These are phyloP conservation scores for Pseudomyrmex concolor DNA, from an alignment of 1,140 invertebrate species.

Conservation along the genomic window DNA sequence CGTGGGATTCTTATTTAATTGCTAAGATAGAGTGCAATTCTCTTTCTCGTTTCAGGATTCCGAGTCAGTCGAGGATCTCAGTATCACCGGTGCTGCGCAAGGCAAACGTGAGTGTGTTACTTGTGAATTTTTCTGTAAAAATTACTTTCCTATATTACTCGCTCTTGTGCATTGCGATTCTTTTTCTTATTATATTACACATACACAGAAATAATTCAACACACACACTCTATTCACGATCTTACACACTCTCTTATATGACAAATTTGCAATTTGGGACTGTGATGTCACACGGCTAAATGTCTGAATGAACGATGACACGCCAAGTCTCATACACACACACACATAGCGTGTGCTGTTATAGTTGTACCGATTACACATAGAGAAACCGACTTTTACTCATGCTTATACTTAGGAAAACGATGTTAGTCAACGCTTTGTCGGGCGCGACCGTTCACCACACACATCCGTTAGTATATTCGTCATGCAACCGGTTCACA, in stretches of 20 bases:
- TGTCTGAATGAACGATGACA: conserved; percentile 60
- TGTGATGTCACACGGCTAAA: conserved; percentile 59
- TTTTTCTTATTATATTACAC: conserved; percentile 5
- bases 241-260: conserved; percentile 13
- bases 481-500: conserved; percentile 35
- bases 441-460: conserved; percentile 18
- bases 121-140: background rate
- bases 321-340: background rate
- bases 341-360: conserved; percentile 29
- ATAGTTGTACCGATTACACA: conserved; percentile 27
- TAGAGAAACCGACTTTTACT: conserved; percentile 33
- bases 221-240: conserved; percentile 19
- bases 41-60: conserved; percentile 85
- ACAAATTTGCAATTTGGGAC: conserved; percentile 29
- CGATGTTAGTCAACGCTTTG: conserved; percentile 43
- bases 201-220: conserved; percentile 27
- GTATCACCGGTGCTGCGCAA: conserved; percentile 71
- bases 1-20: conserved; percentile 37
- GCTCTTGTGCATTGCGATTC: conserved; percentile 31
- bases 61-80: conserved; percentile 87
- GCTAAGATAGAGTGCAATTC: conserved; percentile 28
- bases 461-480: conserved; percentile 1
- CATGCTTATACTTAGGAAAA: conserved; percentile 45
- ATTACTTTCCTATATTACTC: conserved; percentile 3
- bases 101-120: conserved; percentile 79